Base-by-base conservation (phyloP, 2,888 invertebrate genomes). In the Pollenia angustigena region DNA sequence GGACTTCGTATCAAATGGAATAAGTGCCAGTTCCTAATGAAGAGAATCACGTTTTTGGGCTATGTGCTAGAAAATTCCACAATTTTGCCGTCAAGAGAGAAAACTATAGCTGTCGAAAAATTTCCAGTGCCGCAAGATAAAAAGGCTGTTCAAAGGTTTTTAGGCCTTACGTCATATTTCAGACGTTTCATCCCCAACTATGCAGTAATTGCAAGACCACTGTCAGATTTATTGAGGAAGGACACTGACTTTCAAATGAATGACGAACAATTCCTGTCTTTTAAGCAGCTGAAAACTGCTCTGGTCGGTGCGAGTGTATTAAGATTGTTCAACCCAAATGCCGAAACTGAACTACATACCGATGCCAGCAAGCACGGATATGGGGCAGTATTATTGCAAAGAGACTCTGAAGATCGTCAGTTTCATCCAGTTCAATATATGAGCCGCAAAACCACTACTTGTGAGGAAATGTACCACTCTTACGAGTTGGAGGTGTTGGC, bases 401-500 rank as follows among this genome's bases (percentile, higher is more conserved):
- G 42, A 50, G 68, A 64, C 2, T 80, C 79, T 1, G 83, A 87
- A 16, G 88, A 88, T 58, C 48, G 48, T 23, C 68, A 84, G 23
- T 42, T 87, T 14, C 82, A 85, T 46, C 87, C 87, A 7, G 58
- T 88, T 0, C 84, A 88, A 18, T 88, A 72, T 44, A 85, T 88
- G 80, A 88, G 85, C 11, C 72, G 72, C 7, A 87, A 85, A 69
- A 88, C 81, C 6, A 81, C 80, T 44, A 48, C 64, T 0, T 46
- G 23, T 14, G 79, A 87, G 14, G 58, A 78, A 66, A 87, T 74
- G 78, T 84, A 71, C 40, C 78, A 71, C 4, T 68, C 72, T 87
- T 90, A 90, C n/a, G 89, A 90, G 66, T 68, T 90, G 9, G 89
- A 90, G 72, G 87, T 88, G 11, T 48, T 90, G 3, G 89, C 89